A percentile compares a stretch with the other conserved stretches of the same genome.
Evolutionary conservation across 2,888 invertebrate genomes (phyloP).

Genomic region (Brachyopa scutellaris): DNA sequence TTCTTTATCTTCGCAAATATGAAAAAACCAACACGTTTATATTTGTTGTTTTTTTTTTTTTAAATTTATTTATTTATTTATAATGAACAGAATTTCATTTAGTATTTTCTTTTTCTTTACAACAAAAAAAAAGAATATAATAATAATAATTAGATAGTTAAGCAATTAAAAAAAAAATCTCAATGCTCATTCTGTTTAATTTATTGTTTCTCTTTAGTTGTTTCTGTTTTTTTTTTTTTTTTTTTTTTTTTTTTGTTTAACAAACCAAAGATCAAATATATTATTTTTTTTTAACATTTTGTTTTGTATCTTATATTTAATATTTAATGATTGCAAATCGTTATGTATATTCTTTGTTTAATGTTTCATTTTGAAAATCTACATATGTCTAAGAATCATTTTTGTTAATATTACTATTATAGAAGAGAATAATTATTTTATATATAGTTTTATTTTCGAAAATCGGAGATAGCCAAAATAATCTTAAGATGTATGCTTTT

Average conservation of each 20-base stretch:
- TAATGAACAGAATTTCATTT: conserved; percentile 70
- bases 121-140: conserved; percentile 38
- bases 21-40: conserved; percentile 60
- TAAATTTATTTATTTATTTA: conserved; percentile 25
- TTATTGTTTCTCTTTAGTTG: conserved; percentile 12
- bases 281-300: conserved; percentile 48
- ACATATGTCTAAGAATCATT: conserved; percentile 48
- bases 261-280: conserved; percentile 38
- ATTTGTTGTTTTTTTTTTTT: conserved; percentile 42
- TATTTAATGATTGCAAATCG: conserved; percentile 36
- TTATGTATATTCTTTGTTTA: conserved; percentile 47
- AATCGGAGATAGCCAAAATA: conserved; percentile 25
- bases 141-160: conserved; percentile 23
- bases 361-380: conserved; percentile 41
- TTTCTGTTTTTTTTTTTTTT: conserved; percentile 3
- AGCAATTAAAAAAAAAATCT: conserved; percentile 23
- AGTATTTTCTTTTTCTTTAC: conserved; percentile 70
- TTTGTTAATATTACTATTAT: too few species aligned
- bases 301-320: conserved; percentile 46
- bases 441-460: neutral
- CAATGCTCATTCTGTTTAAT: conserved; percentile 33
- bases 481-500: conserved; percentile 48
- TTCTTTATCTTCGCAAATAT: conserved; percentile 63
- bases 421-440: too few species aligned
- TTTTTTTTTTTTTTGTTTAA: neutral